A percentile compares a stretch with the other conserved stretches of the same genome.
phyloP scores from a whole-genome alignment of 2,888 invertebrate species.

The Noctuana brunneofusca region DNA sequence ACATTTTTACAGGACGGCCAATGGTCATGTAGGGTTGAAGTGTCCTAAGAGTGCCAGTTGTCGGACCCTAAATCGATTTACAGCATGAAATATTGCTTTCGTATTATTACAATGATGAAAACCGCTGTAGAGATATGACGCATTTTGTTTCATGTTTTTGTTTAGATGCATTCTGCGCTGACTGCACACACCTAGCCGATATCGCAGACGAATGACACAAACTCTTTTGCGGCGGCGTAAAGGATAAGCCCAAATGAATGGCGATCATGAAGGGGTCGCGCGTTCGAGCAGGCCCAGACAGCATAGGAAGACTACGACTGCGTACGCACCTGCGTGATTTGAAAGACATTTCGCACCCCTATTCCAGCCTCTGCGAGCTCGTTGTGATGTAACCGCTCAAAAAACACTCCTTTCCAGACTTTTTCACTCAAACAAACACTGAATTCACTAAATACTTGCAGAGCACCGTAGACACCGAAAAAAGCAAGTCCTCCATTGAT shows the following conservation, averaged over 20 bases:
- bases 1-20: neutral
- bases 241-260: constrained; percentile 82
- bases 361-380: constrained; percentile 69
- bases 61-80: constrained; percentile 13
- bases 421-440: constrained; percentile 69
- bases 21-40: neutral
- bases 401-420: constrained; percentile 77
- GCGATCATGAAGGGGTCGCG: constrained; percentile 82
- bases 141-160: constrained; percentile 63
- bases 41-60: too few relatives aligned
- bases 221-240: constrained; percentile 82
- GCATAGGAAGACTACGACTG: constrained; percentile 94
- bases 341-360: constrained; percentile 77
- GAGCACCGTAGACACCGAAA: constrained; percentile 76
- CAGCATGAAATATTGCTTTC: constrained; percentile 16
- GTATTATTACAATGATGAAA: constrained; percentile 32
- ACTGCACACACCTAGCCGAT: constrained; percentile 62
- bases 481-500: constrained; percentile 81
- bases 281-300: constrained; percentile 95
- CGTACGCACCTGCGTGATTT: constrained; percentile 97
- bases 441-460: constrained; percentile 68
- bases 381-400: constrained; percentile 79
- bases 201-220: constrained; percentile 77
- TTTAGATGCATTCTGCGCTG: constrained; percentile 69
- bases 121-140: constrained; percentile 37